Conservation (phyloP, 1,140 invertebrate genomes). For the Paraescarpia echinospica region DNA sequence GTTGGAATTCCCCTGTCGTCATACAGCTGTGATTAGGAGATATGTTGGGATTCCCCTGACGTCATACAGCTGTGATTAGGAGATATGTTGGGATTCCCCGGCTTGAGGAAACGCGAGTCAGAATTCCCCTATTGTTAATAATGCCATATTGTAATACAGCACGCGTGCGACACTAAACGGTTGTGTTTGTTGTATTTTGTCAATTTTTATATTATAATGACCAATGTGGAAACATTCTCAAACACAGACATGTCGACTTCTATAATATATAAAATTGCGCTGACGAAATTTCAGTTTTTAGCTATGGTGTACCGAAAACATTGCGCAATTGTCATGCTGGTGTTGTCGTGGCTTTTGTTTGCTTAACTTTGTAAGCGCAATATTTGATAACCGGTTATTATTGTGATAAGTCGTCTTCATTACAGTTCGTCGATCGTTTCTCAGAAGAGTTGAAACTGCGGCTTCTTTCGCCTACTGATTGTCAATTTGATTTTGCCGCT, state of each 20-base stretch:
- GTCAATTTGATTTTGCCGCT: background rate
- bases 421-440: background rate
- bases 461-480: background rate
- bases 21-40: too few relatives aligned
- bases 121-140: background rate
- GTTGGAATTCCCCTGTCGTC: too few relatives aligned
- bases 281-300: background rate
- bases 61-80: too few relatives aligned
- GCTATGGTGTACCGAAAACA: background rate
- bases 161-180: background rate
- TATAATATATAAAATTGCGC: background rate
- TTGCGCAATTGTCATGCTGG: background rate
- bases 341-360: background rate
- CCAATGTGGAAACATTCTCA: too few relatives aligned
- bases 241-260: background rate
- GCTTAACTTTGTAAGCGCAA: background rate
- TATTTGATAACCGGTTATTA: background rate
- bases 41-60: too few relatives aligned
- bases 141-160: background rate
- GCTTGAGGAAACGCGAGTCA: background rate
- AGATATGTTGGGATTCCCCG: too few relatives aligned
- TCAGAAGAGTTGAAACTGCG: background rate
- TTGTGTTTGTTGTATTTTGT: background rate
- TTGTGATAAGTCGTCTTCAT: background rate
- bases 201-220: background rate